phyloP scores from a whole-genome alignment of 2,888 invertebrate species.

The Chymomyza caudatula region DNA sequence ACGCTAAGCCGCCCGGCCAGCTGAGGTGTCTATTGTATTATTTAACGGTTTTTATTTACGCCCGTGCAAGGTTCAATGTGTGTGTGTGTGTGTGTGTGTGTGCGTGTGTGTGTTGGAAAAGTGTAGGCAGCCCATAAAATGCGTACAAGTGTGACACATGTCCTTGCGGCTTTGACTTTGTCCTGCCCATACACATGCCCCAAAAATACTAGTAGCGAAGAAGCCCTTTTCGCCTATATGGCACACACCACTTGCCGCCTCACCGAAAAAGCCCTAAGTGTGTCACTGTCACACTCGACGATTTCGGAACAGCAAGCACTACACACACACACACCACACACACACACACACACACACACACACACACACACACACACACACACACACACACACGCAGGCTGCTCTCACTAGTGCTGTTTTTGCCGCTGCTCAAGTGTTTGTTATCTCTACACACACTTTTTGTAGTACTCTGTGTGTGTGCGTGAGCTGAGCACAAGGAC shows the following conservation, averaged over 20 bases:
- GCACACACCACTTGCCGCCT: background rate
- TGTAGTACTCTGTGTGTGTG: background rate
- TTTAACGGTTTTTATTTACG: conserved; percentile 42
- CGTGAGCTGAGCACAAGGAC: conserved; percentile 27
- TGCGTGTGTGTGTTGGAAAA: too few relatives aligned
- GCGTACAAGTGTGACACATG: conserved; percentile 52
- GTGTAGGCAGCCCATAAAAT: background rate
- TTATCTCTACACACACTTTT: conserved; percentile 21
- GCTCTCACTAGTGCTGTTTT: conserved; percentile 14
- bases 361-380: conserved; percentile 3
- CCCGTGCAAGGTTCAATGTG: conserved; percentile 20
- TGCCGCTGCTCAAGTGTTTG: conserved; percentile 36
- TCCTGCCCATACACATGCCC: conserved; percentile 23
- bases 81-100: background rate
- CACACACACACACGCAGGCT: conserved; percentile 15
- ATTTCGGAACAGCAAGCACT: conserved; percentile 43
- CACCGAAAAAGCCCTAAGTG: conserved; percentile 30
- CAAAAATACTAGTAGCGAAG: conserved; percentile 46
- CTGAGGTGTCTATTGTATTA: conserved; percentile 63
- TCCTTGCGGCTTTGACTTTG: conserved; percentile 62
- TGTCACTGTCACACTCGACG: conserved; percentile 66
- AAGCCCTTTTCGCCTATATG: conserved; percentile 5
- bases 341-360: conserved; percentile 31
- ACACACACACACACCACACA: conserved; percentile 5
- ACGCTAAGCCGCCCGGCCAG: conserved; percentile 37